phyloP scores from a whole-genome alignment of 2,888 invertebrate species.

The Allolobophora icterica region DNA sequence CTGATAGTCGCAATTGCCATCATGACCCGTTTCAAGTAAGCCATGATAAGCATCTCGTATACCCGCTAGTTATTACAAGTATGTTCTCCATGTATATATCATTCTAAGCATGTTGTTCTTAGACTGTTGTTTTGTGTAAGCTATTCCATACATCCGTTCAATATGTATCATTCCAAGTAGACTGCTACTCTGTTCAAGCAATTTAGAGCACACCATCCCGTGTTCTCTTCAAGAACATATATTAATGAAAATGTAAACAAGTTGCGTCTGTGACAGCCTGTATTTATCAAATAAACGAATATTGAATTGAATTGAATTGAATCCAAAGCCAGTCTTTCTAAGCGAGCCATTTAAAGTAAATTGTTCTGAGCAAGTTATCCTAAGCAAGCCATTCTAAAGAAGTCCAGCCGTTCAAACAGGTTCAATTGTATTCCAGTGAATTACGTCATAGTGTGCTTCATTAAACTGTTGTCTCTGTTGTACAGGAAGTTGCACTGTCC shows the following conservation, averaged over 20 bases:
- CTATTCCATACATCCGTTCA: background rate
- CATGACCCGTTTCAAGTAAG: constrained; percentile 37
- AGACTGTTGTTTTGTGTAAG: background rate
- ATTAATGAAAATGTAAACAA: too few relatives aligned
- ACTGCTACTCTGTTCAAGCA: background rate
- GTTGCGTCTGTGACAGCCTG: too few relatives aligned
- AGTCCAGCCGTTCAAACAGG: background rate
- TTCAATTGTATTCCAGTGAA: background rate
- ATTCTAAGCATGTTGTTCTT: background rate
- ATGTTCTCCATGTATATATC: background rate
- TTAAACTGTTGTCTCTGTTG: background rate
- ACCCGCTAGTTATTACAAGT: background rate
- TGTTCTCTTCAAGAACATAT: too few relatives aligned
- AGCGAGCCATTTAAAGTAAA: background rate
- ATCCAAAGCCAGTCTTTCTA: background rate
- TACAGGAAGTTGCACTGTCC: constrained; percentile 73
- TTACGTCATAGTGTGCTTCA: background rate
- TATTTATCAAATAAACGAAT: too few relatives aligned
- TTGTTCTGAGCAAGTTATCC: too few relatives aligned
- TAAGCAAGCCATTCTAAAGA: background rate
- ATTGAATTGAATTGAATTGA: too few relatives aligned
- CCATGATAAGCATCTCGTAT: background rate
- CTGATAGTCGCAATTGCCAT: constrained; percentile 36
- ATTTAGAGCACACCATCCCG: background rate
- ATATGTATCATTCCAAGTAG: background rate